A percentile compares a stretch with the other conserved stretches of the same genome.
Conservation (phyloP, 2,797 vertebrate genomes). For the Caiman crocodilus region DNA sequence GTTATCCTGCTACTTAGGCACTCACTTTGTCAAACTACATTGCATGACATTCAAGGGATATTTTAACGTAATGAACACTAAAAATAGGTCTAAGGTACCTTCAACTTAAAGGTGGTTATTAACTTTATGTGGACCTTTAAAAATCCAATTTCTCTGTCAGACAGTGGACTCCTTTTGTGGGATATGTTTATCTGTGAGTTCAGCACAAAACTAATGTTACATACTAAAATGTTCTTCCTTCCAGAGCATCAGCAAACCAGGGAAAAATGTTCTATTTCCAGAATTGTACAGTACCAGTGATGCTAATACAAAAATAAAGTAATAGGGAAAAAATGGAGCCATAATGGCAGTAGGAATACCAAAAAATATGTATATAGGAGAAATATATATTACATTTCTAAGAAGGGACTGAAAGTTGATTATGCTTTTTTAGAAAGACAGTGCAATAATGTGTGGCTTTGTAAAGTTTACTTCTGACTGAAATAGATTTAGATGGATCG, state of each 20-base stretch:
- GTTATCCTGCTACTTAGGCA: conserved; percentile 34
- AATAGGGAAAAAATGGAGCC: not conserved
- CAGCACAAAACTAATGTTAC: not conserved
- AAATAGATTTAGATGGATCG: not conserved
- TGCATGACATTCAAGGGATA: not conserved
- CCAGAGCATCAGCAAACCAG: not conserved
- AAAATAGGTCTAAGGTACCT: not conserved
- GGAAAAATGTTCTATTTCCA: not conserved
- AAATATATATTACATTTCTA: not conserved
- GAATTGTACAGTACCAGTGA: not conserved
- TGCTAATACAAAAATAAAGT: not conserved
- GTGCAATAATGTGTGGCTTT: not conserved
- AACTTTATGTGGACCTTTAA: not conserved
- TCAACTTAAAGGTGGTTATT: conserved; percentile 36
- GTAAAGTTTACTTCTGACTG: not conserved
- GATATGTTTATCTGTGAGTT: not conserved
- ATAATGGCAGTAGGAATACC: not conserved
- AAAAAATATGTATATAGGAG: not conserved
- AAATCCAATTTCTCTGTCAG: not conserved
- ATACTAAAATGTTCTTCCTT: not conserved
- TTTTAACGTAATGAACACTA: not conserved
- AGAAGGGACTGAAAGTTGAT: not conserved
- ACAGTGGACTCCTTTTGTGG: not conserved
- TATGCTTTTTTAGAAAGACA: not conserved
- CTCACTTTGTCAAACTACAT: not conserved